Evolutionary conservation across 2,888 invertebrate species (phyloP).

Genomic region (Dynastes maya): DNA sequence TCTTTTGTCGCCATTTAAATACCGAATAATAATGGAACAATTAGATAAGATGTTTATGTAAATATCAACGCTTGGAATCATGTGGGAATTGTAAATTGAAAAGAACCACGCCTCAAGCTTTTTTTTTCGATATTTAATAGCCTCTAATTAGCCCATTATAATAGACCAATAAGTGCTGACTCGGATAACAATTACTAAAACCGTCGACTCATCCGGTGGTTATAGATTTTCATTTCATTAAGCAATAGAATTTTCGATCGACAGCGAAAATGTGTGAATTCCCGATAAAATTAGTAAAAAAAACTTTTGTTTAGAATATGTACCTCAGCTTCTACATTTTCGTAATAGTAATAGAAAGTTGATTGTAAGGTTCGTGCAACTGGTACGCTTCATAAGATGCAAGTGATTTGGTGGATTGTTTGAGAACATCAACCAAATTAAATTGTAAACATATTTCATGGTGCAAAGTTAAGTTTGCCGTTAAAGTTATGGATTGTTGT

Average conservation of each 20-base stretch:
- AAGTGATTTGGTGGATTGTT: too few relatives aligned
- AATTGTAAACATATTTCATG: too few relatives aligned
- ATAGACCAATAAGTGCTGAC: neutral
- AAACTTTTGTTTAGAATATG: neutral
- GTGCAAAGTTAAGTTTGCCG: too few relatives aligned
- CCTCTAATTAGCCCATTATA: slow-evolving; percentile 20
- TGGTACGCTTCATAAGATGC: too few relatives aligned
- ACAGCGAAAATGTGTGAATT: neutral
- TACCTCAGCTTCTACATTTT: too few relatives aligned
- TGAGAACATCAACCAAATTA: too few relatives aligned
- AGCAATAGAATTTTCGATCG: neutral
- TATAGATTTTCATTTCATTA: slow-evolving; percentile 7
- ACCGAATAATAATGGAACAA: slow-evolving; percentile 28
- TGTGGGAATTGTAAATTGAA: slow-evolving; percentile 1
- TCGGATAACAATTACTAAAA: slow-evolving; percentile 21
- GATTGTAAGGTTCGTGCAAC: too few relatives aligned
- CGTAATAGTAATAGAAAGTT: too few relatives aligned
- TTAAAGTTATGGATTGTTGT: too few relatives aligned
- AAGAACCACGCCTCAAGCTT: slow-evolving; percentile 20
- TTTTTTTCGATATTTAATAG: slow-evolving; percentile 27
- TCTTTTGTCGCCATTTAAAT: slow-evolving; percentile 25
- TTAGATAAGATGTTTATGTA: slow-evolving; percentile 42
- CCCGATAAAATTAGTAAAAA: neutral
- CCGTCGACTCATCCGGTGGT: slow-evolving; percentile 22
- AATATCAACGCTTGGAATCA: slow-evolving; percentile 9